phyloP scores from a whole-genome alignment of 2,797 vertebrate genomes.

The Falco biarmicus region DNA sequence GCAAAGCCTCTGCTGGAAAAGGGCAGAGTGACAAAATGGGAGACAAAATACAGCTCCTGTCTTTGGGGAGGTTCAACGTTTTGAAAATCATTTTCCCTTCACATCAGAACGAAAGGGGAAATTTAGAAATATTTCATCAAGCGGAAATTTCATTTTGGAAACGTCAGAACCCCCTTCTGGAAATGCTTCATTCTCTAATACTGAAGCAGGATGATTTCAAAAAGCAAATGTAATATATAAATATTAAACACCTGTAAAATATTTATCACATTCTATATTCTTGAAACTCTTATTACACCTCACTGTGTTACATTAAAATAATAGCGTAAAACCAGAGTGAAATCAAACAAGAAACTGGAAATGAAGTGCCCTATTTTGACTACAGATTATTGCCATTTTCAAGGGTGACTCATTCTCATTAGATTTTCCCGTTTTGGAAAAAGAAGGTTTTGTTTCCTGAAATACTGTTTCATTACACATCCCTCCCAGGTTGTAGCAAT shows the following conservation, averaged over 20 bases:
- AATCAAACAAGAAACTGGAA: background rate
- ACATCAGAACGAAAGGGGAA: background rate
- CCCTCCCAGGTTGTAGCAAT: background rate
- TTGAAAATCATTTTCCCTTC: background rate
- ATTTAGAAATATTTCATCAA: background rate
- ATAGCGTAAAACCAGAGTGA: background rate
- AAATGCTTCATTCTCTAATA: background rate
- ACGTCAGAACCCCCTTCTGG: background rate
- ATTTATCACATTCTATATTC: background rate
- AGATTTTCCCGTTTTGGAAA: background rate
- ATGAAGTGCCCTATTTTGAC: background rate
- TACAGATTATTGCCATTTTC: background rate
- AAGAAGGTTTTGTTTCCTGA: background rate
- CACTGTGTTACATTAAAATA: background rate
- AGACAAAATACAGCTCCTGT: background rate
- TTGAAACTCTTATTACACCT: background rate
- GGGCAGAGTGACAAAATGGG: background rate
- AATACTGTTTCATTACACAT: background rate
- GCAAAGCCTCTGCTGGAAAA: background rate
- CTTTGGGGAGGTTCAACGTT: background rate
- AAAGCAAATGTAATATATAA: constrained; percentile 22
- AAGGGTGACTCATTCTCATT: background rate
- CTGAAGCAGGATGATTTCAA: background rate
- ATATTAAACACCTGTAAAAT: constrained; percentile 10
- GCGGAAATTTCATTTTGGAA: background rate